Percentiles rank a stretch among this genome's conserved stretches.
phyloP scores from a whole-genome alignment of 2,113 vertebrate genomes.

The Labeo catla region DNA sequence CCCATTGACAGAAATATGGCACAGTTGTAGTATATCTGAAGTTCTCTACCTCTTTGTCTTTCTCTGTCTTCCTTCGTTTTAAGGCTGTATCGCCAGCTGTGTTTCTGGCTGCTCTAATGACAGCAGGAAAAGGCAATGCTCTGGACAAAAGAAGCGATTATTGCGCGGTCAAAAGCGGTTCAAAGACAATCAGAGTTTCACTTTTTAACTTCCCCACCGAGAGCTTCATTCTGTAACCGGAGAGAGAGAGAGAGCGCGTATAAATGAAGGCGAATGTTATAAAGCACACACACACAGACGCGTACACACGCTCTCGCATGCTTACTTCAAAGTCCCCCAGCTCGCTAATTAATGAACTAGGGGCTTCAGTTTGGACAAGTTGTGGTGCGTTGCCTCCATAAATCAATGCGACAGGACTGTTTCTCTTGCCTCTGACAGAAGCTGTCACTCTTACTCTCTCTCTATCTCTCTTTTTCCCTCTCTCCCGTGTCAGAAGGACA shows the following conservation, averaged over 20 bases:
- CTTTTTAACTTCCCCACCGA: constrained; percentile 81
- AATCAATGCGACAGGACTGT: constrained; percentile 99
- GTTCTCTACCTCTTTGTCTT: constrained; percentile 89
- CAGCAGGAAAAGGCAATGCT: constrained; percentile 90
- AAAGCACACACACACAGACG: constrained; percentile 62
- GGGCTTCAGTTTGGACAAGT: constrained; percentile 99
- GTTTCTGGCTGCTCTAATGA: constrained; percentile 77
- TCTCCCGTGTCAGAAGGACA: constrained; percentile 95
- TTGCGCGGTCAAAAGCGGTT: constrained; percentile 97
- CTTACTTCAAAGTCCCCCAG: constrained; percentile 98
- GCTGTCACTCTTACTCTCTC: constrained; percentile 82
- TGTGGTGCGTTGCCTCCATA: constrained; percentile 98
- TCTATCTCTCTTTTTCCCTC: constrained; percentile 19
- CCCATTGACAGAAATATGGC: constrained; percentile 83
- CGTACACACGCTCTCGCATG: constrained; percentile 66
- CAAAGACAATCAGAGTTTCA: constrained; percentile 93
- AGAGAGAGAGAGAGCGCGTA: constrained; percentile 65
- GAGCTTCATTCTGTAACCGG: constrained; percentile 80
- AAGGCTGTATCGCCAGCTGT: background rate
- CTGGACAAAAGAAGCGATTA: constrained; percentile 97
- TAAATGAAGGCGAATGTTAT: constrained; percentile 93
- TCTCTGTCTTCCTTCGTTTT: constrained; percentile 67
- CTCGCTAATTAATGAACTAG: constrained; percentile 99
- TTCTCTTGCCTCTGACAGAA: constrained; percentile 93
- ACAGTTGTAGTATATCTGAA: constrained; percentile 94